Base-by-base conservation (phyloP, 2,888 invertebrate species). In the Andrena dorsata region DNA sequence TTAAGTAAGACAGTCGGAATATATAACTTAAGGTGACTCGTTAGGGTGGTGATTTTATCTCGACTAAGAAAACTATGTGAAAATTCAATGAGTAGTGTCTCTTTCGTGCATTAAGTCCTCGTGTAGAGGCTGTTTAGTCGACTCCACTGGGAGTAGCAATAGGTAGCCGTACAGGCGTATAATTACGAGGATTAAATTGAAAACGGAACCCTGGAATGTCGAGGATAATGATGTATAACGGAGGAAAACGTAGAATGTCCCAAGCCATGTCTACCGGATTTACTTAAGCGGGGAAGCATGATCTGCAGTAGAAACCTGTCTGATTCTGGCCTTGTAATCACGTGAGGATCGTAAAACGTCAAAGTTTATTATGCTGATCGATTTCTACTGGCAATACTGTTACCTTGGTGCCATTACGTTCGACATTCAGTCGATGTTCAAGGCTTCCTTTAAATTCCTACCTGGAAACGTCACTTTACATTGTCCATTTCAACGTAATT, bases 281-380 rank as follows among this genome's bases (percentile, higher is more conserved):
- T 56, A 23, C 10, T 26, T 32, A n/a, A 30, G 26, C 5, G 16
- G 13, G 47, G 41, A 51, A 35, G 26, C 47, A 16, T 49, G 60
- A 49, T 53, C 66, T 23, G 30, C 60, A 47, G 51, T 23, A n/a
- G 53, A 60, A 77, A 66, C 80, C 61, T 61, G 41, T 72, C 65
- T 56, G 64, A 56, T 64, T 58, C 47, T 13, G 68, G 32, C 68
- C 72, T 80, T 79, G 79, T 32, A 41, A 79, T 69, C 68, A 32
- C 58, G 65, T 61, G 28, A 64, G 47, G 65, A 65, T 74, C 65
- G 74, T 35, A 49, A 53, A 81, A 73, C 47, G 35, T 51, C 35
- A 13, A 73, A 58, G 69, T 68, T 69, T 73, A 79, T 73, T 69
- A 80, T 51, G 64, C 64, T 51, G 64, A 73, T 81, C 80, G 58